Conservation (phyloP, 2,113 vertebrate genomes). For the Heteronetta atricapilla region DNA sequence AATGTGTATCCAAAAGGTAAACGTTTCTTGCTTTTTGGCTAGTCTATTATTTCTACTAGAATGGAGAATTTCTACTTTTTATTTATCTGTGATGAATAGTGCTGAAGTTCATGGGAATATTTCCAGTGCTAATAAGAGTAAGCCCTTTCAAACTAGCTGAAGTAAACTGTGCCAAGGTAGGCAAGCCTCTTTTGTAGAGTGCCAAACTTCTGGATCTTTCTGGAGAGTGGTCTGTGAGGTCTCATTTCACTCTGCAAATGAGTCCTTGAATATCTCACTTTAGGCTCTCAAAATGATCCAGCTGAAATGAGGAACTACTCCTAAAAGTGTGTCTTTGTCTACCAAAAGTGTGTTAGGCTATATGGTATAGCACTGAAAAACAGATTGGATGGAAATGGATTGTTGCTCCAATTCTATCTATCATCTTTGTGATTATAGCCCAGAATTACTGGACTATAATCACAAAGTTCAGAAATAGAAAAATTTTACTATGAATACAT, state of each 20-base stretch:
- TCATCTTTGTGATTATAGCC: too few species aligned
- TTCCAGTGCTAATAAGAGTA: neutral
- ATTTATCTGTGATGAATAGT: neutral
- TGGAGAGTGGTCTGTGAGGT: neutral
- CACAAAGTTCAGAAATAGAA: neutral
- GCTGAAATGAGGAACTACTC: neutral
- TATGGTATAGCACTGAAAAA: neutral
- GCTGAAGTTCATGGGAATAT: neutral
- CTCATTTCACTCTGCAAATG: neutral
- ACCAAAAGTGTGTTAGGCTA: neutral
- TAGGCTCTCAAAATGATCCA: neutral
- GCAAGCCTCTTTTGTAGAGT: neutral
- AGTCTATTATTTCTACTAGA: neutral
- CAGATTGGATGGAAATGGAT: neutral
- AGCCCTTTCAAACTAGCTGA: neutral
- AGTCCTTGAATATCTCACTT: neutral
- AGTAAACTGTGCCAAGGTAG: conserved; percentile 12
- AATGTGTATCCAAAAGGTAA: neutral
- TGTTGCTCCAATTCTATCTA: neutral
- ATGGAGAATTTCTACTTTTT: conserved; percentile 43
- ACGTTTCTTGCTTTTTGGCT: neutral
- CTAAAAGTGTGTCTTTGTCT: neutral
- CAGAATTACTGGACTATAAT: neutral
- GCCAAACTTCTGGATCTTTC: neutral
- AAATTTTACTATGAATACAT: neutral